Percentiles rank a stretch among this genome's conserved stretches.
Conservation (phyloP, 2,888 invertebrate genomes). For the Apoda limacodes region DNA sequence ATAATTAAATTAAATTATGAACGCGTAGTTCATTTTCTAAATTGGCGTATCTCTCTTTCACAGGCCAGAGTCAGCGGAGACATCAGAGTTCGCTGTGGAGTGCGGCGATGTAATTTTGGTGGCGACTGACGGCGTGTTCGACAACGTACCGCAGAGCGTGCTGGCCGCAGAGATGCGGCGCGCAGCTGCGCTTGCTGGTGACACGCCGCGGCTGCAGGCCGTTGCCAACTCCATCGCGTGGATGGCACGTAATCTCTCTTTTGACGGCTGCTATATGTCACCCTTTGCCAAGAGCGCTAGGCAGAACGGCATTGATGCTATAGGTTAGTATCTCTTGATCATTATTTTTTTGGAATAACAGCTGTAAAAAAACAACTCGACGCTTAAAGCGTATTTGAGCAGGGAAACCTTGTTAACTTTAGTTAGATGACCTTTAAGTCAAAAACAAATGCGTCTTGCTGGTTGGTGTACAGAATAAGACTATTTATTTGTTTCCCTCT, state of each 20-base stretch:
- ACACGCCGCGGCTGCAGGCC: conserved; percentile 83
- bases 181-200: conserved; percentile 70
- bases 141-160: conserved; percentile 94
- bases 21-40: conserved; percentile 12
- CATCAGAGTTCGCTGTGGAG: conserved; percentile 87
- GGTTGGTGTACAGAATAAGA: too few species aligned
- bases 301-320: conserved; percentile 92
- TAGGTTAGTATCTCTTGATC: too few species aligned
- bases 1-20: conserved; percentile 11
- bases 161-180: conserved; percentile 87
- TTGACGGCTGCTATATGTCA: conserved; percentile 94
- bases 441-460: too few species aligned
- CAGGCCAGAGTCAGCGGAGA: conserved; percentile 92
- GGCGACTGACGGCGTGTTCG: conserved; percentile 98
- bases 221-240: conserved; percentile 95
- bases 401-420: too few species aligned
- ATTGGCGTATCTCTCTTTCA: conserved; percentile 19
- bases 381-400: too few species aligned
- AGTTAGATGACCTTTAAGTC: too few species aligned
- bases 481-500: too few species aligned
- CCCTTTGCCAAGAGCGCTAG: conserved; percentile 95
- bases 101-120: conserved; percentile 95
- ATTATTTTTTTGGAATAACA: too few species aligned
- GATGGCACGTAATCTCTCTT: conserved; percentile 94
- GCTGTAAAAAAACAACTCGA: too few species aligned